These are phyloP conservation scores for Oreochromis tanganicae DNA, from an alignment of 2,113 vertebrate genomes.

Conservation along the genomic window DNA sequence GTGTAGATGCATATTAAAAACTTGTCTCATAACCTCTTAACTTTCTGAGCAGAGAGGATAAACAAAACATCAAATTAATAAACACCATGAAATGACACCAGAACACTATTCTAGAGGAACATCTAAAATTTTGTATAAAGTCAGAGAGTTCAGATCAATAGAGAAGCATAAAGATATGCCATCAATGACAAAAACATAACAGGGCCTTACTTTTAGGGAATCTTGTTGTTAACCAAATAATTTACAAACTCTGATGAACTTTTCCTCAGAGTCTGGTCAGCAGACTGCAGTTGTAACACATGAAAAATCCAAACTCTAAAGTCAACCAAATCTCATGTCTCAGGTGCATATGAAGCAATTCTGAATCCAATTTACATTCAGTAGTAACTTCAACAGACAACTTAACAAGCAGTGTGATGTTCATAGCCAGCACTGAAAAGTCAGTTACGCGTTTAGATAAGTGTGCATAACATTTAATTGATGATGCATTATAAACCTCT, in stretches of 20 bases:
- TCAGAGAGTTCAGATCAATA: not conserved
- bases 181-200: accelerated
- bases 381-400: not conserved
- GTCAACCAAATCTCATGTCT: not conserved
- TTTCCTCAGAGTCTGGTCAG: slow-evolving; percentile 4
- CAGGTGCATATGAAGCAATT: not conserved
- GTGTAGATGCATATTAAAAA: accelerated
- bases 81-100: not conserved
- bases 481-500: accelerated
- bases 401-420: not conserved
- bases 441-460: accelerated
- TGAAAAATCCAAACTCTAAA: slow-evolving; percentile 49
- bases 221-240: not conserved
- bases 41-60: not conserved
- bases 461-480: accelerated
- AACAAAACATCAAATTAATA: not conserved
- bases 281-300: slow-evolving; percentile 21
- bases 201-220: not conserved
- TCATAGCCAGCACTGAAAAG: accelerated
- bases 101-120: not conserved
- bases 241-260: not conserved
- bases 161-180: accelerated
- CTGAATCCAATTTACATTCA: not conserved
- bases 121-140: accelerated
- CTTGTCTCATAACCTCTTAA: not conserved